phyloP scores from a whole-genome alignment of 2,888 invertebrate genomes.

The Drosophila buzzatii region DNA sequence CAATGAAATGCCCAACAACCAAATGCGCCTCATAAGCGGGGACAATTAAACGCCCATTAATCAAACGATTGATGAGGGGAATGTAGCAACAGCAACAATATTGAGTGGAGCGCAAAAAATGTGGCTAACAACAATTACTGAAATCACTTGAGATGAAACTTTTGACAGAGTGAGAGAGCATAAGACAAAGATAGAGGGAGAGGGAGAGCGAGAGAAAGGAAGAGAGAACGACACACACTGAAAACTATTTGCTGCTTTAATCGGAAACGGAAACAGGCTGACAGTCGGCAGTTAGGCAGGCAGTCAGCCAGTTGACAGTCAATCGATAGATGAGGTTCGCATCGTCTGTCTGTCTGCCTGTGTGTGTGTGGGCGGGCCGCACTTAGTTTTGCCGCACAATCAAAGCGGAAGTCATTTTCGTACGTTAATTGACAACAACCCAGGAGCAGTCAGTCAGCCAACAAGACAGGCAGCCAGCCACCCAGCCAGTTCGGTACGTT shows the following conservation, averaged over 20 bases:
- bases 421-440: slow-evolving; percentile 82
- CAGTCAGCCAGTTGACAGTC: slow-evolving; percentile 79
- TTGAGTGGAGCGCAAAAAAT: slow-evolving; percentile 47
- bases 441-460: slow-evolving; percentile 37
- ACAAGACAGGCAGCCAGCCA: not conserved
- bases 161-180: slow-evolving; percentile 41
- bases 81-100: slow-evolving; percentile 17
- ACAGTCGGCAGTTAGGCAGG: slow-evolving; percentile 76
- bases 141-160: slow-evolving; percentile 71
- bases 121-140: slow-evolving; percentile 68
- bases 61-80: slow-evolving; percentile 67
- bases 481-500: slow-evolving; percentile 14
- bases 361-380: slow-evolving; percentile 28
- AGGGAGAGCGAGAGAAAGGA: slow-evolving; percentile 1
- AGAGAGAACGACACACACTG: slow-evolving; percentile 11
- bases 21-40: slow-evolving; percentile 40
- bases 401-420: slow-evolving; percentile 82
- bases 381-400: slow-evolving; percentile 76
- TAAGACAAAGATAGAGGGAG: not conserved
- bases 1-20: slow-evolving; percentile 20
- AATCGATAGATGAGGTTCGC: slow-evolving; percentile 69
- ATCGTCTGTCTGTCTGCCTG: slow-evolving; percentile 12
- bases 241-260: slow-evolving; percentile 81
- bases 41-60: slow-evolving; percentile 78
- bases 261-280: slow-evolving; percentile 83